Base-by-base conservation (phyloP, 2,113 vertebrate species). In the Mastomys natalensis region DNA sequence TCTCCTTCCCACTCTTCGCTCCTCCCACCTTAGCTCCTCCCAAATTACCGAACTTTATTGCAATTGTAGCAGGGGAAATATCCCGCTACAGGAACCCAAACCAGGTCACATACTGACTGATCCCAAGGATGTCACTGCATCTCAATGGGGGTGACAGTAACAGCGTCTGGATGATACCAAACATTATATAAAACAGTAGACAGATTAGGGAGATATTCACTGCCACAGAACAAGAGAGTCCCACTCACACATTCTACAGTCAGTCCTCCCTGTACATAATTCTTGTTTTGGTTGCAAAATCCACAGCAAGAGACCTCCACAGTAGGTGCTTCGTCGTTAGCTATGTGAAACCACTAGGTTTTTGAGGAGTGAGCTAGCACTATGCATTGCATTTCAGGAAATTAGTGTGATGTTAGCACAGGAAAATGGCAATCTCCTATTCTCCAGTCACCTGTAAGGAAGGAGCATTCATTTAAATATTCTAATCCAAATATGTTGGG, bases 371-470 rank as follows among this genome's bases (percentile, higher is more conserved):
- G 34, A 76, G 87, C 88, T 37, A 70, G 26, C 19, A 48, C 81
- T 15, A 60, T 15, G 84, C 55, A 72, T 8, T 51, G 70, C 76
- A 37, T 80, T 80, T 88, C 34, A 45, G 24, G 89, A 89, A 64
- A 58, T 72, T 31, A 58, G 73, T 29, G 48, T 80, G 58, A 78
- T 26, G 12, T 58, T 81, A 84, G 15, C 66, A 53, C 15, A 64
- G 24, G 51, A 70, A 86, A 62, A 73, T 95, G n/a, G 68, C 9
- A 53, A 90, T n/a, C 7, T 73, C 29, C n/a, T 62, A 37, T 66
- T 94, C 80, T 93, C 87, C 51, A 89, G 66, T 91, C 93, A 91
- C 86, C 43, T 53, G 48, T 77, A 29, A 89, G 5, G 48, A 91
- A 37, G 68, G 48, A 92, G 31, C 5, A 72, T 91, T 93, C 62